Evolutionary conservation across 37 sponge, comb jelly and placozoan species (phyloP).

Genomic region (Crambe crambe): DNA sequence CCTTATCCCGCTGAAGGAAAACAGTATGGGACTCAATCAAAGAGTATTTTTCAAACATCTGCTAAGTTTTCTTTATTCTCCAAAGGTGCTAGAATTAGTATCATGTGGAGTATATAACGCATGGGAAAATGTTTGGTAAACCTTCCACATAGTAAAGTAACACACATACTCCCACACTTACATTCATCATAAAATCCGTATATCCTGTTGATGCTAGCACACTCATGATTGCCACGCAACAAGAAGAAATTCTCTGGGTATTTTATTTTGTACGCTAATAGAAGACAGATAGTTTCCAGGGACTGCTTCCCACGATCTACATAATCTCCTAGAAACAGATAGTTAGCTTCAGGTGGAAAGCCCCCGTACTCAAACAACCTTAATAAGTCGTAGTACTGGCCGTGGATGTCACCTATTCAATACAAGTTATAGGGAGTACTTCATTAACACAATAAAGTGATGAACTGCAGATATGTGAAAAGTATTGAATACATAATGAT

Average conservation of each 20-base stretch:
- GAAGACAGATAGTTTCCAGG: constrained; percentile 96
- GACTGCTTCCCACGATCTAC: constrained; percentile 96
- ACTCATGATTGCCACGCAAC: constrained; percentile 98
- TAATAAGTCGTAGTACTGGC: constrained; percentile 94
- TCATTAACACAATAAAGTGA: background rate
- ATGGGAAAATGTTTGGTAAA: too few relatives aligned
- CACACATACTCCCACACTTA: constrained; percentile 43
- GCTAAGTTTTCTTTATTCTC: too few relatives aligned
- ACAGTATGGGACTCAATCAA: too few relatives aligned
- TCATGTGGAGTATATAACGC: too few relatives aligned
- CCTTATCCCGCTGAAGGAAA: too few relatives aligned
- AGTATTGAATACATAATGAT: too few relatives aligned
- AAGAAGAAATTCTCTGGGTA: constrained; percentile 99
- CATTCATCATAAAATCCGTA: constrained; percentile 99
- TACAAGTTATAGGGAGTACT: background rate
- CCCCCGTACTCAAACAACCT: constrained; percentile 96
- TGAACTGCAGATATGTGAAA: background rate
- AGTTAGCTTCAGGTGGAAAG: constrained; percentile 95
- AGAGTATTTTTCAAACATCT: too few relatives aligned
- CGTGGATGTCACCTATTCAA: constrained; percentile 89
- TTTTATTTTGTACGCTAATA: constrained; percentile 98
- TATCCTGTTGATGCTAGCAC: constrained; percentile 99
- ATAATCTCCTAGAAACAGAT: constrained; percentile 94
- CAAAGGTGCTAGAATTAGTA: too few relatives aligned
- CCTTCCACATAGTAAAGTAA: too few relatives aligned